A percentile compares a stretch with the other conserved stretches of the same genome.
phyloP scores from a whole-genome alignment of 2,888 invertebrate genomes.

The Cyrtodaria siliqua region DNA sequence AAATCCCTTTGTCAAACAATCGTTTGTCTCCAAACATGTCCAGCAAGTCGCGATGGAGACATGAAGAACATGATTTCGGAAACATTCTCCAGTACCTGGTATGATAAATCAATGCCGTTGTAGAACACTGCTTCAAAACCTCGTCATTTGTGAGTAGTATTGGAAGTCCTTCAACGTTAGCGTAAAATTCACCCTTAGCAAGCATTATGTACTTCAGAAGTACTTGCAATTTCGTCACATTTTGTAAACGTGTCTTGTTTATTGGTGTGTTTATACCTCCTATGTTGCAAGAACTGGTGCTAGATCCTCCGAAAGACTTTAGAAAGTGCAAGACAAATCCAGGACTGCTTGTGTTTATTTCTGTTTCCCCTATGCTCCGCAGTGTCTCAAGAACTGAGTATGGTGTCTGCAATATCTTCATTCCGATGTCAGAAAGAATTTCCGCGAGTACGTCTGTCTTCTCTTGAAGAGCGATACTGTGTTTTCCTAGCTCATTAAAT shows the following conservation, averaged over 20 bases:
- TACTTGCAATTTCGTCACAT: slow-evolving; percentile 10
- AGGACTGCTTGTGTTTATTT: slow-evolving; percentile 19
- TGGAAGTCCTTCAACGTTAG: slow-evolving; percentile 49
- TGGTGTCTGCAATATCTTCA: slow-evolving; percentile 47
- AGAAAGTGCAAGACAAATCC: slow-evolving; percentile 38
- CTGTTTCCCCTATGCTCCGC: slow-evolving; percentile 7
- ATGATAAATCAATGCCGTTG: neutral
- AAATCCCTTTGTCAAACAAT: slow-evolving; percentile 6
- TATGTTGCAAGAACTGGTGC: neutral
- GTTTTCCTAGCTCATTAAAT: neutral
- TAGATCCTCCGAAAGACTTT: slow-evolving; percentile 11
- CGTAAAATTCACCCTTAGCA: slow-evolving; percentile 15
- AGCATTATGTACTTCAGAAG: slow-evolving; percentile 33
- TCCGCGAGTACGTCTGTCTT: neutral
- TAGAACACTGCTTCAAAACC: no score
- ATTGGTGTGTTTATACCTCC: slow-evolving; percentile 15
- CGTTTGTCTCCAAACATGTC: neutral
- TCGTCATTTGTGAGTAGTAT: slow-evolving; percentile 30
- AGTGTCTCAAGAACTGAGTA: slow-evolving; percentile 23
- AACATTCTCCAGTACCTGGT: slow-evolving; percentile 10
- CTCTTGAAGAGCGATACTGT: neutral
- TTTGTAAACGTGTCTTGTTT: slow-evolving; percentile 19
- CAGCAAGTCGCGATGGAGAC: slow-evolving; percentile 10
- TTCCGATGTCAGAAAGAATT: slow-evolving; percentile 42
- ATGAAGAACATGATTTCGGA: neutral